Percentiles rank a stretch among this genome's conserved stretches.
These are phyloP conservation scores for Alouatta palliata DNA, from an alignment of 2,113 vertebrate species.

Conservation along the genomic window DNA sequence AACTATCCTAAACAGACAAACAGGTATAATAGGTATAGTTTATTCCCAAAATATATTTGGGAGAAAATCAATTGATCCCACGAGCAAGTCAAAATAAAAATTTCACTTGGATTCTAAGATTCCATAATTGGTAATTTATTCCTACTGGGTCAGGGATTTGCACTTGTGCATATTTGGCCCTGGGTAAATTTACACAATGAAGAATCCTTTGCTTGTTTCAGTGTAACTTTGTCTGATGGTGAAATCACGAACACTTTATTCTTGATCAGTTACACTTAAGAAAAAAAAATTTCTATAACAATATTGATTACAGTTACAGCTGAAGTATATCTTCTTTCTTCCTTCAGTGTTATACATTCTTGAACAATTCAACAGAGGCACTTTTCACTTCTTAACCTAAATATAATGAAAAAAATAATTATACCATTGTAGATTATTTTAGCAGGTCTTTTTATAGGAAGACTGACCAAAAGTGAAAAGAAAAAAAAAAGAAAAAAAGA, in stretches of 20 bases:
- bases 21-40: neutral
- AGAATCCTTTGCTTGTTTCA: slow-evolving; percentile 31
- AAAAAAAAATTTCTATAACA: neutral
- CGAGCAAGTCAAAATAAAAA: slow-evolving; percentile 22
- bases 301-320: neutral
- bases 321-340: slow-evolving; percentile 9
- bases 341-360: neutral
- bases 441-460: slow-evolving; percentile 1
- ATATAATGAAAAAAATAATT: slow-evolving; percentile 7
- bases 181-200: slow-evolving; percentile 22
- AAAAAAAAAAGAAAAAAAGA: neutral
- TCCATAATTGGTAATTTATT: slow-evolving; percentile 20
- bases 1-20: neutral
- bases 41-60: slow-evolving; percentile 36
- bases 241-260: slow-evolving; percentile 38
- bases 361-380: neutral
- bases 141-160: neutral
- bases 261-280: slow-evolving; percentile 35
- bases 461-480: neutral
- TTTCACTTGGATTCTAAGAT: slow-evolving; percentile 40
- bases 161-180: neutral
- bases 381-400: slow-evolving; percentile 23
- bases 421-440: neutral
- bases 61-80: neutral
- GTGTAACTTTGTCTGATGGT: neutral